Conservation (phyloP, 2,888 invertebrate genomes). For the Euphydryas editha region DNA sequence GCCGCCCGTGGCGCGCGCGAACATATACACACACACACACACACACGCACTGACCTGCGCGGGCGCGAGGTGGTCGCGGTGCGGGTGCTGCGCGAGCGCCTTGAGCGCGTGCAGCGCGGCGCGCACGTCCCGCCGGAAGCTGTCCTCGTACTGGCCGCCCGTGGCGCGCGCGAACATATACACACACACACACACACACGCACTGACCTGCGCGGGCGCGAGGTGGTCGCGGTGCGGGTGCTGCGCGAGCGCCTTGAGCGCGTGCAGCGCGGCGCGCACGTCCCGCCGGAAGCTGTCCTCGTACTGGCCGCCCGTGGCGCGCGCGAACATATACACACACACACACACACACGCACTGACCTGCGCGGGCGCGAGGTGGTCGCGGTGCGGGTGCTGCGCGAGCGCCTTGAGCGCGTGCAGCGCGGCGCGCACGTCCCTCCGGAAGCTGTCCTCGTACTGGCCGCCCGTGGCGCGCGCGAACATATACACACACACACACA, state of each 20-base stretch:
- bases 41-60: no score
- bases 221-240: not conserved
- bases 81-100: no score
- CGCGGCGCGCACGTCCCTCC: constrained; percentile 91
- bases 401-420: constrained; percentile 91
- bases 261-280: not conserved
- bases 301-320: no score
- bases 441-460: constrained; percentile 94
- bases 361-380: constrained; percentile 90
- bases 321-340: no score
- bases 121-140: not conserved
- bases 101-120: no score
- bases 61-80: no score
- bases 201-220: not conserved
- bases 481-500: no score
- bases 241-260: not conserved
- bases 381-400: constrained; percentile 85
- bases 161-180: not conserved
- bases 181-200: no score
- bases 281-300: no score
- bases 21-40: no score
- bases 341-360: constrained; percentile 63
- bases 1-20: no score
- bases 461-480: constrained; percentile 76
- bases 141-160: not conserved